Base-by-base conservation (phyloP, 1,140 invertebrate species). In the Ctenoplectra terminalis region DNA sequence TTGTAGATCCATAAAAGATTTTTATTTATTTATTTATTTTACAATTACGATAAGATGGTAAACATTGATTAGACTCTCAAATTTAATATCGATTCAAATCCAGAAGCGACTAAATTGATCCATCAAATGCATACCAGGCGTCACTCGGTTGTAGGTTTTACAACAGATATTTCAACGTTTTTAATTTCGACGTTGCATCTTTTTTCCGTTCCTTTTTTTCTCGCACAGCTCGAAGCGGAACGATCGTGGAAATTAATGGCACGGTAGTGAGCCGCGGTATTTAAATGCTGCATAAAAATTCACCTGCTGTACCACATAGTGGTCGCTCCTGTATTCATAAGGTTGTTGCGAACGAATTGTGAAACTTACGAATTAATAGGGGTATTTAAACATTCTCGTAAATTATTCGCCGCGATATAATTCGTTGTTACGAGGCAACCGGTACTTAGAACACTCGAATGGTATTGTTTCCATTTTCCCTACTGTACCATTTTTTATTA, bases 241-340 rank as follows among this genome's bases (percentile, higher is more conserved):
- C 69, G 78, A 64, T 75, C 81, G 67, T 46, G 46, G 48, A 48
- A 79, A 83, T 83, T 80, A 83, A 83, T 79, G 76, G 66, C 31
- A 31, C 60, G 43, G 75, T 56, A 78, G 64, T 70, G 64, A 78
- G 64, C 66, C 75, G 23, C 66, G 75, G 43, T 40, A 71, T 78
- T 78, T 78, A 78, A 78, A 78, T 78, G 66, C 52, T n/a, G 75
- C 75, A 78, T 71, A 78, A 78, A 78, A 78, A 78, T 78, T 78
- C 75, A 78, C 52, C 66, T 37, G 66, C 75, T 58, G 52, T 37
- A 31, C 50, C n/a, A n/a, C 66, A 46, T 69, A 48, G 66, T 37
- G 40, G 40, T 26, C n/a, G 52, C 23, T 58, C 20, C 54, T 34
- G 43, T 37, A 78, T 78, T 78, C 66, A 71, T 71, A 78, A 70